Evolutionary conservation across 2,113 vertebrate species (phyloP).

Genomic region (Hippolais icterina): DNA sequence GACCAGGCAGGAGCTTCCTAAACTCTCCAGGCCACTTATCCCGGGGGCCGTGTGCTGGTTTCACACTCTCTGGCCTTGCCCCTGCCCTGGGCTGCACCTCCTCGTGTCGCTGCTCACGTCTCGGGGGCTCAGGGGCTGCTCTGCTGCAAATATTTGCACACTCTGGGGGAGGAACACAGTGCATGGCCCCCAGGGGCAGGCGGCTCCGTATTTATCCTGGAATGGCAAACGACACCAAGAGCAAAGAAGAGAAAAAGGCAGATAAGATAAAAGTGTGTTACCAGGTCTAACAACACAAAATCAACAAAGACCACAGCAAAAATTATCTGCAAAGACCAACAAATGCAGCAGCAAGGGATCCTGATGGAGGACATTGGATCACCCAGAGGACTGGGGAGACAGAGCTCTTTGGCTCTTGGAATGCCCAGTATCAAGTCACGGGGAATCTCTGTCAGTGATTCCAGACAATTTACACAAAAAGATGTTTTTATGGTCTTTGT

Average conservation of each 20-base stretch:
- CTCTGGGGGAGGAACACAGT: neutral
- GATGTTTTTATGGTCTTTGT: neutral
- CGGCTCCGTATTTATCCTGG: slow-evolving; percentile 29
- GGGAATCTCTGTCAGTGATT: neutral
- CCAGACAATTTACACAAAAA: neutral
- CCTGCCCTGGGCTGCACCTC: slow-evolving; percentile 47
- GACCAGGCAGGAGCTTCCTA: neutral
- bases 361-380: neutral
- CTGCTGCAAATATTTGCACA: slow-evolving; percentile 61
- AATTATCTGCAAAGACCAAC: slow-evolving; percentile 10
- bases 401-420: neutral
- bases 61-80: slow-evolving; percentile 30
- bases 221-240: slow-evolving; percentile 44
- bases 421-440: accelerated
- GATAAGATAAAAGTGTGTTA: slow-evolving; percentile 67
- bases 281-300: slow-evolving; percentile 38
- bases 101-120: slow-evolving; percentile 46
- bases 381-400: neutral
- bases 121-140: neutral
- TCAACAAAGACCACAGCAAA: slow-evolving; percentile 19
- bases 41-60: neutral
- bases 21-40: neutral
- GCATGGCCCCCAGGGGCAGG: slow-evolving; percentile 46
- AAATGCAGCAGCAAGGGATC: neutral
- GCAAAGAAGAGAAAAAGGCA: slow-evolving; percentile 49